phyloP scores from a whole-genome alignment of 2,113 vertebrate genomes.

The Ptychochromis oligacanthus region DNA sequence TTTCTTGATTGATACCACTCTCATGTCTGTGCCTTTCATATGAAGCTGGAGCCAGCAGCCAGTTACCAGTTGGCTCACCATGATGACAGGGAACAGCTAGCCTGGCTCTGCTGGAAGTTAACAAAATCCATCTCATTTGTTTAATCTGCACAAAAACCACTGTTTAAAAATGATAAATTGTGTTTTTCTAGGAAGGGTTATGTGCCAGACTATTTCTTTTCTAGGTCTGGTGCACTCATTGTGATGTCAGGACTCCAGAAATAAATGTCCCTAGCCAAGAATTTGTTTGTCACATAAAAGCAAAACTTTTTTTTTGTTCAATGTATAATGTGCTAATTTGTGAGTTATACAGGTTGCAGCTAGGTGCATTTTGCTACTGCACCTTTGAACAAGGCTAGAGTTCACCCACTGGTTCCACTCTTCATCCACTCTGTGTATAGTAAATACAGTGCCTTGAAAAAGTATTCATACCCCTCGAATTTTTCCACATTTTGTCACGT shows the following conservation, averaged over 20 bases:
- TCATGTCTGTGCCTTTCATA: background rate
- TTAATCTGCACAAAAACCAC: background rate
- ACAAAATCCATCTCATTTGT: constrained; percentile 3
- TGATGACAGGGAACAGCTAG: background rate
- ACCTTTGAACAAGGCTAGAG: no score
- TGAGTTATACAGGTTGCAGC: background rate
- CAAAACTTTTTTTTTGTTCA: background rate
- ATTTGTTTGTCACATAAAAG: background rate
- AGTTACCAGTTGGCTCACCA: background rate
- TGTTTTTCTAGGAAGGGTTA: background rate
- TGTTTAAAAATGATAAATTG: constrained; percentile 7
- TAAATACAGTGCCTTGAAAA: no score
- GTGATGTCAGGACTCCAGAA: constrained; percentile 9
- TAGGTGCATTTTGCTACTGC: background rate
- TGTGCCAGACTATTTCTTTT: constrained; percentile 4
- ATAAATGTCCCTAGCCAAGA: background rate
- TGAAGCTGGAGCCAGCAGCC: background rate
- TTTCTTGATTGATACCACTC: background rate
- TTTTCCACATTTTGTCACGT: no score
- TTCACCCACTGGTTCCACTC: background rate
- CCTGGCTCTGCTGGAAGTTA: background rate
- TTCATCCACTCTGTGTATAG: background rate
- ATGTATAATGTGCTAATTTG: background rate
- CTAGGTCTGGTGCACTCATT: background rate
- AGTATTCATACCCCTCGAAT: no score